Conservation (phyloP, 2,113 vertebrate species). For the Gobiocypris rarus region DNA sequence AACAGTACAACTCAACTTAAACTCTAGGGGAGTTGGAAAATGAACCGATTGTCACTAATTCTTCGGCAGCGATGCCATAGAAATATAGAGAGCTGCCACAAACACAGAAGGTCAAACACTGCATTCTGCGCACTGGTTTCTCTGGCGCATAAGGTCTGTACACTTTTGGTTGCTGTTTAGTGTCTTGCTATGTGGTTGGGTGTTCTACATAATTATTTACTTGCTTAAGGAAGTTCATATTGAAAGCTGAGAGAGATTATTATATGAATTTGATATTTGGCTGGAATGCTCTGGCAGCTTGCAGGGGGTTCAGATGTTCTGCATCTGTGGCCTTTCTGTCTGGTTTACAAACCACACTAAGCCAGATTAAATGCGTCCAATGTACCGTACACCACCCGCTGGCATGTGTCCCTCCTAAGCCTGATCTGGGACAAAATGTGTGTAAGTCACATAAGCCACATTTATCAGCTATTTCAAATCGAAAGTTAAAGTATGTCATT, state of each 20-base stretch:
- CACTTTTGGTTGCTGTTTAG: no score
- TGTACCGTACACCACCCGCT: background rate
- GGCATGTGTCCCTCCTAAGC: background rate
- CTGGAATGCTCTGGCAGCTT: background rate
- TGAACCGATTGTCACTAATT: no score
- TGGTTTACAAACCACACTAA: slow-evolving; percentile 14
- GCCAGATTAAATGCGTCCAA: background rate
- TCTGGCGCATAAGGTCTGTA: no score
- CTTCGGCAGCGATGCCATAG: no score
- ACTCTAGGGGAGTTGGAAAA: no score
- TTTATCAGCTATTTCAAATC: background rate
- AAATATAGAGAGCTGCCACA: no score
- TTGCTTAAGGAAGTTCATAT: background rate
- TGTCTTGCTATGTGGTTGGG: no score
- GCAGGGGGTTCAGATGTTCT: background rate
- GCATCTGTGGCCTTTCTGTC: background rate
- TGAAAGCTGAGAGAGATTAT: background rate
- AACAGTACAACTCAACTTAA: no score
- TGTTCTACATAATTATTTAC: no score
- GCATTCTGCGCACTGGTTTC: no score
- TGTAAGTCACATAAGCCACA: background rate
- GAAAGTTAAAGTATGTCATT: background rate
- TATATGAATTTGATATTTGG: background rate
- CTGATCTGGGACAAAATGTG: background rate
- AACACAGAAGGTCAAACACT: no score